These are phyloP conservation scores for Rhopalosiphum nymphaeae DNA, from an alignment of 2,888 invertebrate genomes.

Conservation along the genomic window DNA sequence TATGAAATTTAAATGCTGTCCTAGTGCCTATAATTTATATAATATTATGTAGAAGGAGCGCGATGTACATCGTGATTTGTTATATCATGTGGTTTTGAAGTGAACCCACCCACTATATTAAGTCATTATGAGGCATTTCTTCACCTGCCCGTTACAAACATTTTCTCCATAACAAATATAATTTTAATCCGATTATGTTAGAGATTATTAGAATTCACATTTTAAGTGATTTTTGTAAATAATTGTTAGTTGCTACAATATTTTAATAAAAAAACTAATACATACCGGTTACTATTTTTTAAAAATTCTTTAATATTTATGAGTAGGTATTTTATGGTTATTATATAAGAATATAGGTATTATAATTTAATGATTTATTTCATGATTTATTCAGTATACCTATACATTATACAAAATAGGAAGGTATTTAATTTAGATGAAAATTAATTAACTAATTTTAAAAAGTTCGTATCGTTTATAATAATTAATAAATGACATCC, in stretches of 20 bases:
- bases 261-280: background rate
- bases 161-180: background rate
- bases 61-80: slow-evolving; percentile 24
- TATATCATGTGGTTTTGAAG: slow-evolving; percentile 17
- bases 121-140: slow-evolving; percentile 41
- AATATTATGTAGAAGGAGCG: background rate
- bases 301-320: background rate
- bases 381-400: background rate
- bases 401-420: background rate
- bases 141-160: slow-evolving; percentile 11
- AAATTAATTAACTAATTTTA: background rate
- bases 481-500: background rate
- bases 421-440: background rate
- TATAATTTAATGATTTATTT: background rate
- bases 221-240: background rate
- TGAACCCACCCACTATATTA: slow-evolving; percentile 15
- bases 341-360: background rate
- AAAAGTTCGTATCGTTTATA: background rate
- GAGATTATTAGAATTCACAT: background rate
- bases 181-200: slow-evolving; percentile 43
- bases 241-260: background rate
- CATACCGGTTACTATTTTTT: background rate
- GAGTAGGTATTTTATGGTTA: background rate
- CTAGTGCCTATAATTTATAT: background rate
- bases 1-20: background rate